Evolutionary conservation across 2,888 invertebrate genomes (phyloP), one percentile per base, ranked within the genome.

Genomic region (Ectemnius continuus): DNA sequence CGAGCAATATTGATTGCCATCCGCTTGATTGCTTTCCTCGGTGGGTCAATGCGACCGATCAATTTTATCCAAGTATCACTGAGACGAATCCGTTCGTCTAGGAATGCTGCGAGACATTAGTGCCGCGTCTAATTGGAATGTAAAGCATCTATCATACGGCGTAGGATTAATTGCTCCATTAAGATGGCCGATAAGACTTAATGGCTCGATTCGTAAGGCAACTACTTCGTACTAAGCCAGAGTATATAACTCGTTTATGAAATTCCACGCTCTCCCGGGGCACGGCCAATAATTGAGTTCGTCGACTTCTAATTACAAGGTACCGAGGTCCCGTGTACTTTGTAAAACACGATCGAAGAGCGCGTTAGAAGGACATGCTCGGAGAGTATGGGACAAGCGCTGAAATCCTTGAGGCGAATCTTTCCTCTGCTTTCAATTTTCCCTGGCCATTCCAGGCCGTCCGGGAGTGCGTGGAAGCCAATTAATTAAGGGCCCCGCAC

Each of bases 131-230:
- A 45, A 58, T 5, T 65, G 71, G 75, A 75, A 75, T 70, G 76
- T 76, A 52, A 76, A 68, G 62, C 71, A 77, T 75, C 72, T 66
- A 75, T 76, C 67, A 60, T 4, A 16, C 4, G 4, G 52, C 52
- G 20, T 48, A 23, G 61, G 70, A 70, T 78, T 81, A 81, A 80
- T 80, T 78, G 81, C 73, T 81, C 78, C 75, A 69, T 81, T 81
- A 76, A 73, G 71, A 68, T 65, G 63, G 11, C 65, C 68, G 16
- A 71, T 16, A 45, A 68, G 52, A 68, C 64, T 75, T 77, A 77
- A 77, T n/a, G 67, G 62, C 71, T 71, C 63, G 76, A 45, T 59
- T 48, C 60, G 67, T 52, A 48, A 56, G 36, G 36, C 46, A 23
- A 28, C 18, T 47, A 6, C 23, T 47, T 46, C 46, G 59, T 48